Evolutionary conservation across 2,888 invertebrate species (phyloP), one percentile per base, ranked within the genome.

Genomic region (Orthosia incerta): DNA sequence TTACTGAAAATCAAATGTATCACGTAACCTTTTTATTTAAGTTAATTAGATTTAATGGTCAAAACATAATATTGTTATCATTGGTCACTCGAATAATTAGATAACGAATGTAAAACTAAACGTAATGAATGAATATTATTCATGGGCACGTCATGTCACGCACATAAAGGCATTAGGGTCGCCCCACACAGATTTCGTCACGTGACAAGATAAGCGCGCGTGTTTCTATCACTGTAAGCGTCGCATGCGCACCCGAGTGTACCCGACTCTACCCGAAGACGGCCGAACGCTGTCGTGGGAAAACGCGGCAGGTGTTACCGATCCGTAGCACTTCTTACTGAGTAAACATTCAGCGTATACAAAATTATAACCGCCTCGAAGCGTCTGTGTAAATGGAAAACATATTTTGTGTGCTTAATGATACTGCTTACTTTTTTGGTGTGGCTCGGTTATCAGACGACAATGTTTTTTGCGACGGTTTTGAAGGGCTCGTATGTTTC

Each of bases 401-500:
- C 95, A 96, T 96, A 96, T 95, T 96, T 96, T 96, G 96, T 96
- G 94, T 95, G 94, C 93, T 95, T 96, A 96, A 96, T 95, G 96
- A 96, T 96, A 96, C 94, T 94, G 94, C 92, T 94, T 91, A 90
- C 94, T 94, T 95, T 95, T 95, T 95, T 95, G 95, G 95, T 94
- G 88, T 89, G 92, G 88, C 87, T 91, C 90, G 87, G 93, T 94
- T 96, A 95, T 95, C 95, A 86, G 90, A 86, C 90, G 92, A 93
- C 92, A 91, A 85, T 85, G 89, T 90, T 93, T 95, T 95, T 94
- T 94, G 95, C 95, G 92, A 93, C 85, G 87, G 89, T 92, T 91
- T 89, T 87, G 88, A 87, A 87, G 87, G 87, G 87, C 88, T 87
- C 82, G 87, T 89, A 87, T 88, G 89, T 87, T 88, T 85, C 84